These are phyloP conservation scores for Lepisosteus oculatus DNA, from an alignment of 2,113 vertebrate species.

Conservation along the genomic window DNA sequence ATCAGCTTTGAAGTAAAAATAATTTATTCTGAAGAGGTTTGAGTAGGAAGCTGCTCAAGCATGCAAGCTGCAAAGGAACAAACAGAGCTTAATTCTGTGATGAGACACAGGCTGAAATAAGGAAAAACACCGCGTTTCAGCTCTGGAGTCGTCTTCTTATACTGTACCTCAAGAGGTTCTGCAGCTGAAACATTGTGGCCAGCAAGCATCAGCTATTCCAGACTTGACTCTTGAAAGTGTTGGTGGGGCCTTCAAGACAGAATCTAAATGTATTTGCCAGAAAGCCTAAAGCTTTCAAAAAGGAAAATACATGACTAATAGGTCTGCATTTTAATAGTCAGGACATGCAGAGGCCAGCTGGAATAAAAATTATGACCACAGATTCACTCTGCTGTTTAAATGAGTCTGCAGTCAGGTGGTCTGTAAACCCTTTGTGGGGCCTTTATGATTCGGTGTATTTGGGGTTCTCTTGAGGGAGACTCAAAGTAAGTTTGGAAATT, in stretches of 20 bases:
- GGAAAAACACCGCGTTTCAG: too few relatives aligned
- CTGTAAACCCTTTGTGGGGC: too few relatives aligned
- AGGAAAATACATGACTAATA: not conserved
- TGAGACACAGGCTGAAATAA: too few relatives aligned
- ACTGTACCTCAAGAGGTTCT: too few relatives aligned
- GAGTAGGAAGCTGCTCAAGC: too few relatives aligned
- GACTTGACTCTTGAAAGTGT: not conserved
- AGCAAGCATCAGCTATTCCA: too few relatives aligned
- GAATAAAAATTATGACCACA: not conserved
- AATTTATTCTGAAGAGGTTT: too few relatives aligned
- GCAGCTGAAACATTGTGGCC: not conserved
- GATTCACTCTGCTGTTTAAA: not conserved
- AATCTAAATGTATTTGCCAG: slow-evolving; percentile 4
- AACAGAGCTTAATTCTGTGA: too few relatives aligned
- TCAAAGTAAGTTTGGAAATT: not conserved
- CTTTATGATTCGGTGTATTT: too few relatives aligned
- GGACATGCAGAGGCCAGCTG: not conserved
- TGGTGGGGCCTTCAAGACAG: not conserved
- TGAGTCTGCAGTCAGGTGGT: not conserved
- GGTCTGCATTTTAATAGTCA: not conserved
- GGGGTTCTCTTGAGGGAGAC: not conserved
- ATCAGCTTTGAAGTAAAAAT: too few relatives aligned
- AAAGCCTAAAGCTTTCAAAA: not conserved
- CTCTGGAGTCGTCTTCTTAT: too few relatives aligned
- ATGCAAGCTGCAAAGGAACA: too few relatives aligned